Evolutionary conservation across 1,140 invertebrate genomes (phyloP), one percentile per base, ranked within the genome.

Genomic region (Platyscapa corneri): DNA sequence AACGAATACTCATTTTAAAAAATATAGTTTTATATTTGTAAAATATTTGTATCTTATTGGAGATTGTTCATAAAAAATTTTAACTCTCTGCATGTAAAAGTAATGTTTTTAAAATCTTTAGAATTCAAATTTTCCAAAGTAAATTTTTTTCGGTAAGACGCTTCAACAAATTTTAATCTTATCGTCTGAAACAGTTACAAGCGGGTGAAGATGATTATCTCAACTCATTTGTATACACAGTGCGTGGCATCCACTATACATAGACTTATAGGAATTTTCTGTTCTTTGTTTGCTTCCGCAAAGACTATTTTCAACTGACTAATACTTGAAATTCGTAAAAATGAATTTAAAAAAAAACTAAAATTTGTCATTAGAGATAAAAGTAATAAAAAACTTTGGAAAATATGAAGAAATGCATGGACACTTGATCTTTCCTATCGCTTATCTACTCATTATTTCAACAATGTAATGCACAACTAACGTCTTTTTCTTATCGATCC

Each of bases 161-260:
- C 14, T 56, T 75, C 34, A 53, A 16, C n/a, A 30, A 34, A 12
- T 23, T 70, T 32, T 34, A 56, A 82, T 74, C 46, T 74, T 82
- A 74, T 75, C 53, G 56, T 65, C n/a, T 76, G 39, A 70, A 83
- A 76, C 23, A 42, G 37, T 39, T 39, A 34, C 16, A 49, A 34
- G 16, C n/a, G 30, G 32, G 32, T 27, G 12, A 8, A 49, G 56
- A 83, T 77, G 18, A 77, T 0, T 49, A 78, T 56, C 60, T 79
- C 39, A 23, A 30, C 42, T 84, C 83, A 84, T 84, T 84, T 84
- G 83, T 84, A 84, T 84, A 76, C 83, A 78, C 23, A 84, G 53
- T 23, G 46, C 83, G 27, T 78, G 70, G 23, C 46, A 39, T 1
- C 42, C n/a, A 37, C 39, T 67, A 70, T 32, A 39, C 27, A 56